These are phyloP conservation scores for Harpegnathos saltator DNA, from an alignment of 1,140 invertebrate genomes.

Conservation along the genomic window DNA sequence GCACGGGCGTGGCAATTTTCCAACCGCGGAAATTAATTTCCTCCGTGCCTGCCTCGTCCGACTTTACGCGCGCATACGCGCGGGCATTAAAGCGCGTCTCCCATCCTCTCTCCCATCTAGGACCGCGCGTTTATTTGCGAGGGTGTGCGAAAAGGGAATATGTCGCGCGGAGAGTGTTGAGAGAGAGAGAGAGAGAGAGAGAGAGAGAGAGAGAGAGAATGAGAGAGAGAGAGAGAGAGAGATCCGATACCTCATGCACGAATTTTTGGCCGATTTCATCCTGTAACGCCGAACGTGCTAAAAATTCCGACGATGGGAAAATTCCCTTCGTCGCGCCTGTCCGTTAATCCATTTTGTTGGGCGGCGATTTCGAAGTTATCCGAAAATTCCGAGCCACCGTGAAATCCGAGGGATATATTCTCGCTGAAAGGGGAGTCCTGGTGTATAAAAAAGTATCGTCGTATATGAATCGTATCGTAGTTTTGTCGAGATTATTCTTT, in stretches of 20 bases:
- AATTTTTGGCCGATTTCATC: slow-evolving; percentile 59
- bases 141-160: slow-evolving; percentile 9
- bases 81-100: slow-evolving; percentile 40
- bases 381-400: slow-evolving; percentile 31
- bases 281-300: slow-evolving; percentile 54
- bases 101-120: not conserved
- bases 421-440: not conserved
- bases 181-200: too few relatives aligned
- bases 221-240: not conserved
- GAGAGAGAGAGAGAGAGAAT: too few relatives aligned
- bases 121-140: slow-evolving; percentile 31
- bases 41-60: slow-evolving; percentile 51
- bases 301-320: slow-evolving; percentile 58
- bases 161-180: slow-evolving; percentile 23
- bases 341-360: slow-evolving; percentile 59
- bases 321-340: slow-evolving; percentile 37
- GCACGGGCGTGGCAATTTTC: slow-evolving; percentile 48
- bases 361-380: slow-evolving; percentile 33
- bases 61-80: slow-evolving; percentile 39
- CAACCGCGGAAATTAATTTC: slow-evolving; percentile 67
- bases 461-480: not conserved
- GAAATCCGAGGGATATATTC: slow-evolving; percentile 21
- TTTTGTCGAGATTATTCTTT: slow-evolving; percentile 17
- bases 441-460: not conserved
- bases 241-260: slow-evolving; percentile 58